phyloP scores from a whole-genome alignment of 1,140 invertebrate genomes.

The Akabosia matsudoensis region DNA sequence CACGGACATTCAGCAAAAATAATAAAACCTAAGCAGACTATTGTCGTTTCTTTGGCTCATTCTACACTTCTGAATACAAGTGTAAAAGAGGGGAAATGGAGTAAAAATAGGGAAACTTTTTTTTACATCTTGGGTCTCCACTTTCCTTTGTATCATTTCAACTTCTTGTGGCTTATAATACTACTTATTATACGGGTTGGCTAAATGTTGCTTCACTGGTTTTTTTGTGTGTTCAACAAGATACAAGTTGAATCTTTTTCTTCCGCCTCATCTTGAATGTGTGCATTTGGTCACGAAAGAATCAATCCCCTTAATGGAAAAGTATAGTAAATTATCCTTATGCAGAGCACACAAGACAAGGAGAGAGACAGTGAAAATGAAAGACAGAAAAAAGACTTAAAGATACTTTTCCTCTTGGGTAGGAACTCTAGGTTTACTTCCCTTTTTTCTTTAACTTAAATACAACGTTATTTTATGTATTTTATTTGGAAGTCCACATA shows the following conservation, averaged over 20 bases:
- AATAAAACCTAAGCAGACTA: neutral
- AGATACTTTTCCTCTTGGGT: neutral
- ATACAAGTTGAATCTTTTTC: neutral
- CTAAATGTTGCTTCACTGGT: neutral
- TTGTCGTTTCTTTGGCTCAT: neutral
- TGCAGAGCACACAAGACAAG: neutral
- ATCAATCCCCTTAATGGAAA: conserved; percentile 48
- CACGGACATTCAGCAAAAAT: neutral
- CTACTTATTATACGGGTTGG: neutral
- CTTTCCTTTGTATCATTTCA: neutral
- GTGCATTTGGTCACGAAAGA: conserved; percentile 34
- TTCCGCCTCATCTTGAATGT: neutral
- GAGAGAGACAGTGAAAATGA: conserved; percentile 15
- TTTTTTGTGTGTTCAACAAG: no score
- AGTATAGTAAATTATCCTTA: conserved; percentile 47
- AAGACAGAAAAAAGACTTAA: conserved; percentile 24
- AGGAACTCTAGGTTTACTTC: neutral
- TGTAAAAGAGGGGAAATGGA: conserved; percentile 22
- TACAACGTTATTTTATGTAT: neutral
- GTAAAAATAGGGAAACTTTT: conserved; percentile 10
- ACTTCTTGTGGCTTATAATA: neutral
- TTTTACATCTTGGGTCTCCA: neutral
- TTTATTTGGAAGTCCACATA: no score
- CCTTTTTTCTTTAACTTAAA: neutral
- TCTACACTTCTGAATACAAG: neutral